phyloP scores from a whole-genome alignment of 1,140 invertebrate species.

The Bombus sylvicola region DNA sequence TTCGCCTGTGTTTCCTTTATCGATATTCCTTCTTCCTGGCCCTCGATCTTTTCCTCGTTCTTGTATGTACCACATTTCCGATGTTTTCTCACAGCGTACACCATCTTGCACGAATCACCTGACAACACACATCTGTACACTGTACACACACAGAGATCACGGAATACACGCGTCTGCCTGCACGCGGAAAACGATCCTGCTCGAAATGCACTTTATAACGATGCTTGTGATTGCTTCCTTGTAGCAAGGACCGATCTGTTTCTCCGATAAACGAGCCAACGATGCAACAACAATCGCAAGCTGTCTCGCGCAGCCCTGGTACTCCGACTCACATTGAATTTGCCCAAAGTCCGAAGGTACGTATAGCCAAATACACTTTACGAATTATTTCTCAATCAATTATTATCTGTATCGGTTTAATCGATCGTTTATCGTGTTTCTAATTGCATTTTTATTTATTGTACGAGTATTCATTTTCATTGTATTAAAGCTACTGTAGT shows the following conservation, averaged over 20 bases:
- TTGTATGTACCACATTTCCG: conserved; percentile 41
- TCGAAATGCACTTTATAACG: conserved; percentile 48
- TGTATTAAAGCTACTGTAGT: background rate
- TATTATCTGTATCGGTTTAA: background rate
- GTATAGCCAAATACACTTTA: background rate
- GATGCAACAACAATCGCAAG: conserved; percentile 75
- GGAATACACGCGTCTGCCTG: conserved; percentile 38
- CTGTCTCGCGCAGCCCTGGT: conserved; percentile 74
- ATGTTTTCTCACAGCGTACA: conserved; percentile 54
- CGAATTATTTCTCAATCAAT: no score
- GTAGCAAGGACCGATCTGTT: conserved; percentile 84
- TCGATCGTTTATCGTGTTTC: no score
- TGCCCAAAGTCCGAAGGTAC: conserved; percentile 79
- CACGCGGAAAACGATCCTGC: conserved; percentile 49
- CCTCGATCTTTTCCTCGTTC: conserved; percentile 19
- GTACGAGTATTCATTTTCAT: no score
- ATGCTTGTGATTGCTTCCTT: conserved; percentile 63
- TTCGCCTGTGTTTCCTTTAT: conserved; percentile 5
- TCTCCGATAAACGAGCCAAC: conserved; percentile 81
- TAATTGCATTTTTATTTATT: no score
- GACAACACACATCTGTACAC: conserved; percentile 10
- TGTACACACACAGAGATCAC: background rate
- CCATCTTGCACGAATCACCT: conserved; percentile 56
- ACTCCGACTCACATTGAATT: conserved; percentile 79
- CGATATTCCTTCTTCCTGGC: background rate